Evolutionary conservation across 92 coral and sea anemone genomes (phyloP), one percentile per base, ranked within the genome.

Genomic region (Parazoanthus darwini): DNA sequence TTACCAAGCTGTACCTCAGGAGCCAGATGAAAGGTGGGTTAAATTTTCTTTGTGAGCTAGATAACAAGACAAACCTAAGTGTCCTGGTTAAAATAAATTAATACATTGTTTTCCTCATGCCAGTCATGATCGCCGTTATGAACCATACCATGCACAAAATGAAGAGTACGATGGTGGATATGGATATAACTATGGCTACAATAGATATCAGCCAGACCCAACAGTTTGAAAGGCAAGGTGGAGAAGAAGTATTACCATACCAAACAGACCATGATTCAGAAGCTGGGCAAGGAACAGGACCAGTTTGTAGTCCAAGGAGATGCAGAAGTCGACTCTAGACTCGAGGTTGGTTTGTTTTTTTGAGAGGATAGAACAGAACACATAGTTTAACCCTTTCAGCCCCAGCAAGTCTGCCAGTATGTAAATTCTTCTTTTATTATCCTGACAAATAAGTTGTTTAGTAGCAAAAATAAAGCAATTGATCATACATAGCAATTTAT

Each of bases 321-420:
- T 88, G 95, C 98, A 26, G 99, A 97, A 81, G 99, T 97, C 44
- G 99, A 97, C 89, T 98, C 99, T 54, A 92, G 99, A 20, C 96
- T 97, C 39, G 96, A 94, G 94, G 98, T 93, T 88, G 44, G 83
- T 38, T n/a, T 59, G 6, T n/a, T 22, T 3, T 22, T 25, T 16
- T 7, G 26, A 38, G 4, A 33, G 4, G 46, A 37, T 59, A 5
- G 26, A 33, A 80, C 6, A 5, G 51, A 0, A 54, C 16, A 13
- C 59, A 54, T 11, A 54, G 59, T 20, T 54, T 54, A 15, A 39
- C 2, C 2, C 3, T 14, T 54, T 29, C 33, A 29, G 33, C 33
- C 33, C 0, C 0, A 0, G 33, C 33, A 0, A 29, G 33, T 29
- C 0, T 29, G 33, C 33, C 33, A 29, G 33, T 29, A 29, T 29